Evolutionary conservation across 2,113 vertebrate genomes (phyloP).

Genomic region (Perognathus longimembris): DNA sequence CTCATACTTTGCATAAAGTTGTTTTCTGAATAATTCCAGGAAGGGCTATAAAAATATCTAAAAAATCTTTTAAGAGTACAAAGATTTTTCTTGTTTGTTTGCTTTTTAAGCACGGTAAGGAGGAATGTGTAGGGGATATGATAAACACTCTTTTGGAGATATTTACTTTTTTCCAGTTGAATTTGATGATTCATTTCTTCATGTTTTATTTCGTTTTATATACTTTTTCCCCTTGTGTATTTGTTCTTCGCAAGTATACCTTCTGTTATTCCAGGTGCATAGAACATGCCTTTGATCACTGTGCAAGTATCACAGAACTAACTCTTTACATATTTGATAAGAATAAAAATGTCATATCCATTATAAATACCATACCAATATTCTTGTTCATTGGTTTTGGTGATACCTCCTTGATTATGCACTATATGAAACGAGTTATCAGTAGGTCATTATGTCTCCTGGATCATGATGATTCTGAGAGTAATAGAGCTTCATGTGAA

Average conservation of each 20-base stretch:
- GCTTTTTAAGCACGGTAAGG: background rate
- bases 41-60: background rate
- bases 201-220: background rate
- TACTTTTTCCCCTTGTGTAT: background rate
- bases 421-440: background rate
- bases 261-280: background rate
- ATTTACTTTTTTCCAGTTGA: background rate
- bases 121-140: background rate
- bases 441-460: background rate
- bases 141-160: background rate
- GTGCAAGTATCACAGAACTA: background rate
- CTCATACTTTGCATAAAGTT: background rate
- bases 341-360: background rate
- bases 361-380: background rate
- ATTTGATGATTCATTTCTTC: background rate
- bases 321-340: background rate
- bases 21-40: slow-evolving; percentile 1
- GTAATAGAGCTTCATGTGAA: background rate
- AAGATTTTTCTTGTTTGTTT: background rate
- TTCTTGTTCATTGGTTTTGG: background rate
- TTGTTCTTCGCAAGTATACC: background rate
- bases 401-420: background rate
- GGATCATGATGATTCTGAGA: slow-evolving; percentile 31
- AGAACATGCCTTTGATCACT: background rate
- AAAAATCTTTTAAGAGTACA: background rate